Conservation (phyloP, 2,113 vertebrate genomes). For the Mesitornis unicolor region DNA sequence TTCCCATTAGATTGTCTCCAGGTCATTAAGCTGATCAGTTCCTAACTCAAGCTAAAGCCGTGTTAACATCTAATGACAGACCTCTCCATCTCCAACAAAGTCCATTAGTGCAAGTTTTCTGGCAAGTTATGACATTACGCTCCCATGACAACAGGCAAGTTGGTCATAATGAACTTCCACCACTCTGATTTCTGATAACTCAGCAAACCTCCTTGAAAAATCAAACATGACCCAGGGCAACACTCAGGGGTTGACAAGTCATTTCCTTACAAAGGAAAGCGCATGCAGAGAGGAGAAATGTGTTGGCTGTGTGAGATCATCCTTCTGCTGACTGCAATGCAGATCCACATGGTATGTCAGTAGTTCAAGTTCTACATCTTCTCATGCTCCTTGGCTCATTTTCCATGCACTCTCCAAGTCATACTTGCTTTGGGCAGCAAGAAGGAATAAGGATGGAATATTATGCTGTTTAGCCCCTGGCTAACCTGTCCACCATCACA, state of each 20-base stretch:
- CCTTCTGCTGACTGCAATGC: not conserved
- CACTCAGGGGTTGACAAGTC: not conserved
- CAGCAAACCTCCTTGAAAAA: not conserved
- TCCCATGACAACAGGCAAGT: not conserved
- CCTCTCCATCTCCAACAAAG: not conserved
- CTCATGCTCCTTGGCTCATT: not conserved
- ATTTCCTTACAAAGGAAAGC: not conserved
- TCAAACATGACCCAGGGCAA: not conserved
- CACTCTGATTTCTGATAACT: not conserved
- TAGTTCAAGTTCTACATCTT: not conserved
- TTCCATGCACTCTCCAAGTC: not conserved
- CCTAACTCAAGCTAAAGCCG: not conserved
- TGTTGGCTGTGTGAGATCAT: not conserved
- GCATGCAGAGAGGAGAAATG: not conserved
- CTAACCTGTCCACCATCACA: not conserved
- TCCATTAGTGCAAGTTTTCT: not conserved
- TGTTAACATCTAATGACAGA: not conserved
- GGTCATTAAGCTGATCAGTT: not conserved
- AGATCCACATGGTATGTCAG: not conserved
- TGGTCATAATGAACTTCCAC: not conserved
- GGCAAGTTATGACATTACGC: not conserved
- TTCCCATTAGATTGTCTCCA: not conserved
- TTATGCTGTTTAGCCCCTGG: not conserved
- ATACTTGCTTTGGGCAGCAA: not conserved
- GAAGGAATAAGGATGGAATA: not conserved